Conservation (phyloP, 2,888 invertebrate species). For the Stenichneumon culpator region DNA sequence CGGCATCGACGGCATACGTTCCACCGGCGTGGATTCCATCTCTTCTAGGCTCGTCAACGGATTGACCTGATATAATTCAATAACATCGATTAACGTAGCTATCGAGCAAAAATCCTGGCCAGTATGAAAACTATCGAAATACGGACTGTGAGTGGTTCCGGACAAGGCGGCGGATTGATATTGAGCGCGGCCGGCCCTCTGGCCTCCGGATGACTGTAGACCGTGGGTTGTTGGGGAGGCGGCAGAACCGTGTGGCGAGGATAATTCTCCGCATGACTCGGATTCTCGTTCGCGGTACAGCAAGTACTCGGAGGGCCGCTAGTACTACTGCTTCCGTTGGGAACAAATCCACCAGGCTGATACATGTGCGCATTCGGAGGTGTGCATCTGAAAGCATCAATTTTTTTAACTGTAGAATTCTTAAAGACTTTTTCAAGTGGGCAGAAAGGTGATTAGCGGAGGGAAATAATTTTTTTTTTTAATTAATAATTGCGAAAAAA, state of each 20-base stretch:
- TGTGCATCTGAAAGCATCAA: constrained; percentile 70
- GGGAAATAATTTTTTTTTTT: no score
- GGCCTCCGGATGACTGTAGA: constrained; percentile 85
- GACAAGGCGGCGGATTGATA: constrained; percentile 70
- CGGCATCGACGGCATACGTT: constrained; percentile 78
- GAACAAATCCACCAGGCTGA: constrained; percentile 73
- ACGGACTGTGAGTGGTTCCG: constrained; percentile 79
- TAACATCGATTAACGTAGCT: background rate
- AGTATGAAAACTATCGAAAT: background rate
- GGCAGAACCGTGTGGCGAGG: constrained; percentile 75
- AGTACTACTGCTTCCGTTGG: constrained; percentile 72
- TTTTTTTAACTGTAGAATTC: background rate
- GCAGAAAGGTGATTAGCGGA: no score
- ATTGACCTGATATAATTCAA: constrained; percentile 84
- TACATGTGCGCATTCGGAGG: constrained; percentile 77
- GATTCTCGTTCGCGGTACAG: constrained; percentile 74
- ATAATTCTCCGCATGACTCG: constrained; percentile 74
- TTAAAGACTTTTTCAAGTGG: background rate
- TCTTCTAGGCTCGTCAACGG: constrained; percentile 76
- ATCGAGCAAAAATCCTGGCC: constrained; percentile 21
- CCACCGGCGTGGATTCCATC: constrained; percentile 72
- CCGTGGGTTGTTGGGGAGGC: constrained; percentile 84
- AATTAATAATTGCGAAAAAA: no score
- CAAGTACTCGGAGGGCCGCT: constrained; percentile 73
- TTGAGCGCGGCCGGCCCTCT: constrained; percentile 76